Evolutionary conservation across 2,888 invertebrate species (phyloP).

Genomic region (Caenorhabditis angaria): DNA sequence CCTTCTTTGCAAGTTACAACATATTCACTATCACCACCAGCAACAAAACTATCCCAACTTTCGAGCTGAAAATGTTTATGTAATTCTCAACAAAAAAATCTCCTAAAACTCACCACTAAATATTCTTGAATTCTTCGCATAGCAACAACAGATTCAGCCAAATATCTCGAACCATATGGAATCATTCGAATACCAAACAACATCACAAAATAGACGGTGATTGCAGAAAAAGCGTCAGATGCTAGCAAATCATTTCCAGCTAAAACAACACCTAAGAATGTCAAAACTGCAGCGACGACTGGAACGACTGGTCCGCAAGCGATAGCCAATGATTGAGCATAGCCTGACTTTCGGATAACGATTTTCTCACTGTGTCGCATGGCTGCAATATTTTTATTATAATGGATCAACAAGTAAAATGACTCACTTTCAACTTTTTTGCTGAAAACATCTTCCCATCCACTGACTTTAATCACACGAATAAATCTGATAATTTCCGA

Average conservation of each 20-base stretch:
- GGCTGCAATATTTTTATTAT: too few relatives aligned
- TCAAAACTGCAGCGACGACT: constrained; percentile 77
- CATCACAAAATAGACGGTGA: constrained; percentile 74
- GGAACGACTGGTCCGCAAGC: constrained; percentile 78
- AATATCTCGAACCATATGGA: constrained; percentile 72
- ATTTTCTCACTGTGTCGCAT: constrained; percentile 76
- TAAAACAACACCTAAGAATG: constrained; percentile 76
- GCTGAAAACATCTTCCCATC: constrained; percentile 78
- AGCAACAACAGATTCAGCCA: constrained; percentile 73
- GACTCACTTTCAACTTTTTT: constrained; percentile 73
- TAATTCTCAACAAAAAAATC: constrained; percentile 8
- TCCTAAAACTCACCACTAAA: constrained; percentile 19
- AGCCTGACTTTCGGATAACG: constrained; percentile 76
- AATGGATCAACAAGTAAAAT: constrained; percentile 4
- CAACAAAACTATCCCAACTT: neutral
- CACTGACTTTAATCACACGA: constrained; percentile 79
- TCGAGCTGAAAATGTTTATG: neutral
- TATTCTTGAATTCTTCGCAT: constrained; percentile 72
- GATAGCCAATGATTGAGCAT: constrained; percentile 77
- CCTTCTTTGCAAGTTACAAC: constrained; percentile 16
- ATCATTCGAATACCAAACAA: constrained; percentile 74
- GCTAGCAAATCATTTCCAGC: constrained; percentile 77
- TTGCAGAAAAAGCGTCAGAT: constrained; percentile 76
- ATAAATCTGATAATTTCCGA: constrained; percentile 77
- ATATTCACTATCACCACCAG: constrained; percentile 8